Evolutionary conservation across 2,113 vertebrate species (phyloP), one percentile per base, ranked within the genome.

Genomic region (Hylia prasina): DNA sequence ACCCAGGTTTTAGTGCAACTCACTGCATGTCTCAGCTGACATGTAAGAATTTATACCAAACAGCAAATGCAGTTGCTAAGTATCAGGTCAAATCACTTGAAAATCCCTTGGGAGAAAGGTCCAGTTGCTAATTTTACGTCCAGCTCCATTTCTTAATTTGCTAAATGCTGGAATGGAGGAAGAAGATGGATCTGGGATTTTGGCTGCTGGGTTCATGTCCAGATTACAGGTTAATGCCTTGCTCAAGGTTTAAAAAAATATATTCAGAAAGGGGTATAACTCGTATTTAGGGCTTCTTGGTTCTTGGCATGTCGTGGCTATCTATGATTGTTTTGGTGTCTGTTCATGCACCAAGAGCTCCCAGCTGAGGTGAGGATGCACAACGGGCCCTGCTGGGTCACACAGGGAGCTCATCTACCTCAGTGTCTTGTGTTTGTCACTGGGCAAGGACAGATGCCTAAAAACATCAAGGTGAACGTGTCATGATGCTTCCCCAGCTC

Each of bases 1-100:
- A 50, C 77, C 95, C 86, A 87, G 81, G 89, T 91, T 91, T 90
- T 93, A 69, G 57, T 81, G 84, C 50, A 85, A 42, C 85, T 72
- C 71, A 61, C 78, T 65, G 51, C 71, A 35, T 31, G 39, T 84
- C 90, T 87, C 94, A 90, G 11, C 37, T 94, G 87, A 79, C 61
- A 9, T 48, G 61, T 54, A 22, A 33, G 45, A 93, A 56, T 87
- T 91, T 80, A 25, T 85, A 58, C 63, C 91, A 77, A 92, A 71
- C 35, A 75, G 21, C 20, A 68, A 72, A 33, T 47, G 65, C 23
- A 73, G 47, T 84, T 94, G 54, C 50, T 45, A 51, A 79, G 15
- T 31, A 28, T 71, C 66, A 66, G n/a, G 51, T n/a, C 23, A 60
- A 76, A 66, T 87, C 44, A n/a, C 65, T 72, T 86, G 51, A 78